phyloP scores from a whole-genome alignment of 2,888 invertebrate genomes.

The Petrolisthes manimaculis region DNA sequence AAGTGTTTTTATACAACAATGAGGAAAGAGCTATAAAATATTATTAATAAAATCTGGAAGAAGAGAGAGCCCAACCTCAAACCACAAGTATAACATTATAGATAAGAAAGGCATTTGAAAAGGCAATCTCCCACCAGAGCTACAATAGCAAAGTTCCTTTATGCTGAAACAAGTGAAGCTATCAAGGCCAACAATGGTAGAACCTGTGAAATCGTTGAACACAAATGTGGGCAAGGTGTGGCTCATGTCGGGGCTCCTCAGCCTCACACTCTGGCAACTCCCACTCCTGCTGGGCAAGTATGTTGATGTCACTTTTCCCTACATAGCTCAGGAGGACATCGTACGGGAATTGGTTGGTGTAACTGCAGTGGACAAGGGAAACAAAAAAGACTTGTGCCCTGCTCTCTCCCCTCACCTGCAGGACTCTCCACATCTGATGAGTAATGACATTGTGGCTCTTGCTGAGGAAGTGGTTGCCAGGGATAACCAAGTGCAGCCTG shows the following conservation, averaged over 20 bases:
- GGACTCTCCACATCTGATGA: background rate
- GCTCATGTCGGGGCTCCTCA: slow-evolving; percentile 11
- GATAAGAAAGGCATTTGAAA: too few species aligned
- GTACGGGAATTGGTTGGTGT: slow-evolving; percentile 50
- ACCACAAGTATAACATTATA: too few species aligned
- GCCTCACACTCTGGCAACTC: slow-evolving; percentile 36
- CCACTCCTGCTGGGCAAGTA: slow-evolving; percentile 57
- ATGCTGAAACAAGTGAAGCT: too few species aligned
- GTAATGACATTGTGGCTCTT: slow-evolving; percentile 3
- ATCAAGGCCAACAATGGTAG: slow-evolving; percentile 2
- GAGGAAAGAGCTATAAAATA: too few species aligned
- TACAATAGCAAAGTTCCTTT: too few species aligned
- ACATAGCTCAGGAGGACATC: slow-evolving; percentile 46
- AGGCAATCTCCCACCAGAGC: too few species aligned
- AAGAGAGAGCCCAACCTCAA: too few species aligned
- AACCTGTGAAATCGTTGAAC: background rate
- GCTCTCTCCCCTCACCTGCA: slow-evolving; percentile 41
- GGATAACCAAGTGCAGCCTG: slow-evolving; percentile 36
- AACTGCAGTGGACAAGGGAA: slow-evolving; percentile 15
- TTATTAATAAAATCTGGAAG: too few species aligned
- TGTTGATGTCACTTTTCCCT: slow-evolving; percentile 46
- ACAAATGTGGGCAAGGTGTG: slow-evolving; percentile 19
- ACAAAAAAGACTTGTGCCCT: slow-evolving; percentile 37
- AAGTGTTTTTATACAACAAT: too few species aligned
- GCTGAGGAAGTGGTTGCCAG: slow-evolving; percentile 35